A percentile compares a stretch with the other conserved stretches of the same genome.
phyloP scores from a whole-genome alignment of 2,797 vertebrate species.

The Pangasius larnaudii region DNA sequence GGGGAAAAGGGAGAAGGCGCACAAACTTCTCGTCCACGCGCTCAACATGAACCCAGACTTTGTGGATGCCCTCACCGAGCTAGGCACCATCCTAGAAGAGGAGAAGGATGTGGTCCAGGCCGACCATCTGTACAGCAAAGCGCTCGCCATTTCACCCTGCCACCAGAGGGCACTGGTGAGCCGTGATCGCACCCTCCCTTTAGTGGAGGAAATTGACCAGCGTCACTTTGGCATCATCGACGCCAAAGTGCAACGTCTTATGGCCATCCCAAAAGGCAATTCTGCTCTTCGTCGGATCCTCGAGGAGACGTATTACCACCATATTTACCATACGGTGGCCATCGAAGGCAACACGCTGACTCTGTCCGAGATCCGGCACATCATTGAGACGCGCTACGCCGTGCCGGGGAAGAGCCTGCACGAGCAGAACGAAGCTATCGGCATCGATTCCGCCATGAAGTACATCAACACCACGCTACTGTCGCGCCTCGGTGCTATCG shows the following conservation, averaged over 20 bases:
- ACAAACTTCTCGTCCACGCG: constrained; percentile 91
- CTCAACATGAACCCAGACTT: constrained; percentile 92
- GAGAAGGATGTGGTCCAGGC: constrained; percentile 95
- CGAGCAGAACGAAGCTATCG: constrained; percentile 96
- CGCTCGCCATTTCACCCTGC: constrained; percentile 87
- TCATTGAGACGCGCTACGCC: constrained; percentile 93
- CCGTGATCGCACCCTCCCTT: constrained; percentile 88
- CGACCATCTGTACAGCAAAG: constrained; percentile 92
- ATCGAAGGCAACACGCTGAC: constrained; percentile 97
- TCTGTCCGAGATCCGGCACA: constrained; percentile 93
- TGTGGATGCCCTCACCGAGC: constrained; percentile 90
- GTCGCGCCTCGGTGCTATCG: constrained; percentile 81
- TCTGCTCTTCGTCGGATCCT: constrained; percentile 90
- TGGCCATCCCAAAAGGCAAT: constrained; percentile 95
- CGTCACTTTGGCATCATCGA: constrained; percentile 93
- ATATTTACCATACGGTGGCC: constrained; percentile 98
- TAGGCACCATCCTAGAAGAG: constrained; percentile 93
- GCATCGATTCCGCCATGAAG: constrained; percentile 92
- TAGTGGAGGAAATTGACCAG: constrained; percentile 97
- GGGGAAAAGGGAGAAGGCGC: constrained; percentile 92
- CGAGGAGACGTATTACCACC: constrained; percentile 98
- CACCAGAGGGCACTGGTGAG: constrained; percentile 88
- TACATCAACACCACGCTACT: constrained; percentile 92
- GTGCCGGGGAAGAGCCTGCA: constrained; percentile 92
- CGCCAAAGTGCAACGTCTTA: constrained; percentile 90